Evolutionary conservation across 2,113 vertebrate species (phyloP), one percentile per base, ranked within the genome.

Genomic region (Callipepla californica): DNA sequence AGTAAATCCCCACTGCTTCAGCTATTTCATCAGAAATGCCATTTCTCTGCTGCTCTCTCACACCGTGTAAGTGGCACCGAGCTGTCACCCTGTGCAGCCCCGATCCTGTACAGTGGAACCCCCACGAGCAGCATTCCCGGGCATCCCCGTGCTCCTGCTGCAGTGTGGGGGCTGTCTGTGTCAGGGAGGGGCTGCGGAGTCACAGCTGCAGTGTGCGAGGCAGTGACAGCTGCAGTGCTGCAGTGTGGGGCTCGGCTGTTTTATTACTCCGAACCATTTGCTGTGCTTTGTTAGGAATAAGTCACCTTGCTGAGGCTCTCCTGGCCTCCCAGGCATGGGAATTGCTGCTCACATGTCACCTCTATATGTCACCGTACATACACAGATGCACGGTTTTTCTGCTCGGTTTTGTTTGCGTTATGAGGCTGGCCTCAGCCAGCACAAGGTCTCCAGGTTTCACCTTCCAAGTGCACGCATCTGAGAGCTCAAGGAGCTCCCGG

Each of bases 1-100:
- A 44, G 91, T 79, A 92, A 95, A 95, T 75, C 50, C 77, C 17
- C 57, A n/a, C 66, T 58, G 79, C 92, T 94, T 91, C 68, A 65
- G 47, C 42, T 83, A n/a, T 83, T 93, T 68, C 32, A 83, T 53
- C 4, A 89, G 85, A 90, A 95, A 89, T 48, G 34, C 6, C 11
- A 23, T 58, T 44, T 88, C 55, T 23, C 20, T 17, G 2, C 55
- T 67, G 13, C 36, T 68, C 28, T 76, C 55, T 59, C 0, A 9
- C 30, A 45, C 34, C 16, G 23, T 2, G 5, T 86, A 59, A 45
- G 70, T 38, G 58, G 38, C 45, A 51, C 36, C 50, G 59, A 59
- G 70, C 55, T 62, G 81, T 42, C 48, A 34, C 58, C 0, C 0
- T 32, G 44, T 55, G 87, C 85, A 53, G 21, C n/a, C 16, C 74